Conservation (phyloP, 1,140 invertebrate genomes). For the Trissolcus basalis region DNA sequence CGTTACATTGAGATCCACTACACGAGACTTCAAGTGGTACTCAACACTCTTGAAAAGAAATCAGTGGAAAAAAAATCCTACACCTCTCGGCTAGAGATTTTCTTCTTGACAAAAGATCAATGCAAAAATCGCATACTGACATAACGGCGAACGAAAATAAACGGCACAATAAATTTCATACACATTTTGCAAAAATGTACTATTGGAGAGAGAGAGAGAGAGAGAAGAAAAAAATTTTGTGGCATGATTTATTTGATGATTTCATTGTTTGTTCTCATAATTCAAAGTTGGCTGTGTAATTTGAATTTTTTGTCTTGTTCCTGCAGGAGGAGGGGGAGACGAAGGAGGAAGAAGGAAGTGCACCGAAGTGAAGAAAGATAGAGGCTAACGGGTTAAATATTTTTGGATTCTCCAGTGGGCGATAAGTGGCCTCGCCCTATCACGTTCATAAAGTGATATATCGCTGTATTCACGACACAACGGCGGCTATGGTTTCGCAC, state of each 20-base stretch:
- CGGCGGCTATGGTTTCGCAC: constrained; percentile 41
- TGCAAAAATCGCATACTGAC: no score
- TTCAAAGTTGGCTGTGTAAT: constrained; percentile 10
- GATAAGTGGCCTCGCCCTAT: constrained; percentile 58
- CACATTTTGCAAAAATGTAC: no score
- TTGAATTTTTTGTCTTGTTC: constrained; percentile 1
- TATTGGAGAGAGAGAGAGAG: not conserved
- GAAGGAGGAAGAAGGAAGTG: constrained; percentile 20
- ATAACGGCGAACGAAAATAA: no score
- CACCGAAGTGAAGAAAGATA: constrained; percentile 32
- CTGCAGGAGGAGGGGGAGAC: constrained; percentile 11
- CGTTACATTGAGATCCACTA: constrained; percentile 46
- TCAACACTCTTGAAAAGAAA: constrained; percentile 29
- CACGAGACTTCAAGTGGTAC: constrained; percentile 27
- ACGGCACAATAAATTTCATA: no score
- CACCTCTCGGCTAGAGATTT: not conserved
- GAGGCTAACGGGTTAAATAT: constrained; percentile 53
- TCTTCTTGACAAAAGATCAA: no score
- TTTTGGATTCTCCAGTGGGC: constrained; percentile 40
- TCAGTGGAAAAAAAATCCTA: not conserved
- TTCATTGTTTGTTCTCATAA: constrained; percentile 11
- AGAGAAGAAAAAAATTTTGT: not conserved
- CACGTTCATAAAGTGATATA: constrained; percentile 59
- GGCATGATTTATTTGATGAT: no score
- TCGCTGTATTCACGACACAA: constrained; percentile 41